These are phyloP conservation scores for Lasioglossum baleicum DNA, from an alignment of 1,140 invertebrate genomes.

Conservation along the genomic window DNA sequence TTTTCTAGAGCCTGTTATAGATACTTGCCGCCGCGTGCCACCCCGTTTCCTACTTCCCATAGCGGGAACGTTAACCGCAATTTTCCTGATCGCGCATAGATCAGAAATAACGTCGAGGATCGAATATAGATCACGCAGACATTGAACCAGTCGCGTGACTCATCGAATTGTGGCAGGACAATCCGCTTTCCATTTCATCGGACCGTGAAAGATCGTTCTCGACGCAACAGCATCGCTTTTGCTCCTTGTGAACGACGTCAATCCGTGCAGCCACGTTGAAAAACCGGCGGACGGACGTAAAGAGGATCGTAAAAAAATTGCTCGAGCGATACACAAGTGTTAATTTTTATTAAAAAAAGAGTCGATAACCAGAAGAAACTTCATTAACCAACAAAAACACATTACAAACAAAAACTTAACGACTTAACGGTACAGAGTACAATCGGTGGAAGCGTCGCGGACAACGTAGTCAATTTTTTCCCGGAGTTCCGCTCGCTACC, in stretches of 20 bases:
- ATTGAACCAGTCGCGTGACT: conserved; percentile 18
- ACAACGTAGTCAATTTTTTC: neutral
- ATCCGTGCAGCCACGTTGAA: neutral
- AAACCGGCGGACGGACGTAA: no score
- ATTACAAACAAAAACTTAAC: conserved; percentile 41
- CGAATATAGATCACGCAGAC: neutral
- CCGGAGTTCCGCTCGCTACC: no score
- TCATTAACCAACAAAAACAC: conserved; percentile 21
- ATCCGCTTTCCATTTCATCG: conserved; percentile 24
- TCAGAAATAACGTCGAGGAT: neutral
- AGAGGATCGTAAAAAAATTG: neutral
- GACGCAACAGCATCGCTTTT: neutral
- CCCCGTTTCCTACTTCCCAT: neutral
- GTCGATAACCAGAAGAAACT: conserved; percentile 1
- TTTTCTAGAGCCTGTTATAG: neutral
- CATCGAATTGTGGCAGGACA: conserved; percentile 18
- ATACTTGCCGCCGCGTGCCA: neutral
- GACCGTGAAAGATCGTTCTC: conserved; percentile 1
- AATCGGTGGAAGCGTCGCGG: neutral
- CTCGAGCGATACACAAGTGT: no score
- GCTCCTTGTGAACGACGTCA: neutral
- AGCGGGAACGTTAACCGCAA: neutral
- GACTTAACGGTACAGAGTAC: conserved; percentile 7
- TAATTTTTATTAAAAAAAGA: conserved; percentile 36
- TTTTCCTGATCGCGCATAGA: neutral